phyloP scores from a whole-genome alignment of 2,797 vertebrate species.

The Oreochromis grahami region DNA sequence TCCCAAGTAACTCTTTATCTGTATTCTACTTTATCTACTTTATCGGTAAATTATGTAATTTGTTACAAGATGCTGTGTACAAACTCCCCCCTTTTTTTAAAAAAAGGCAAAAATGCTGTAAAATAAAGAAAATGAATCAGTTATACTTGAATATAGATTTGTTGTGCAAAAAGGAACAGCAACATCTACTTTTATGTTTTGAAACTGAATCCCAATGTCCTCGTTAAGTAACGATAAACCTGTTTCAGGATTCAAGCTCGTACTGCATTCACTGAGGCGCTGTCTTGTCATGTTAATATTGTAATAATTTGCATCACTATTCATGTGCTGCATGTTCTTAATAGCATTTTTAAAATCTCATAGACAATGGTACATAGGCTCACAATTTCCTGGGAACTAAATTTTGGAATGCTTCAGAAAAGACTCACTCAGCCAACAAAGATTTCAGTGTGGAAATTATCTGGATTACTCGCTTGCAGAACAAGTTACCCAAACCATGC shows the following conservation, averaged over 20 bases:
- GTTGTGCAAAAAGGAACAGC: not conserved
- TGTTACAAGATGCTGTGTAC: not conserved
- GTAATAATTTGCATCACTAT: too few species aligned
- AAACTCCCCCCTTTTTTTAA: not conserved
- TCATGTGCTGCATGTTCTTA: too few species aligned
- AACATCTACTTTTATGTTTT: not conserved
- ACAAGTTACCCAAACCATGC: not conserved
- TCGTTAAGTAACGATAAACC: not conserved
- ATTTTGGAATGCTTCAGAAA: not conserved
- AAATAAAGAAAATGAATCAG: not conserved
- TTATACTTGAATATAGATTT: not conserved
- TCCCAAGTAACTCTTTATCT: not conserved
- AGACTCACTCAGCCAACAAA: not conserved
- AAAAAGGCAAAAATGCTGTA: not conserved
- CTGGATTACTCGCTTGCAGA: not conserved
- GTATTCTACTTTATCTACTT: not conserved
- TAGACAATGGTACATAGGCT: not conserved
- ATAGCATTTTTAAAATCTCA: too few species aligned
- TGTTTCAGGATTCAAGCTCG: not conserved
- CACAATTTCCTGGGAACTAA: not conserved
- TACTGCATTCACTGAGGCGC: not conserved
- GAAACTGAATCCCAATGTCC: not conserved
- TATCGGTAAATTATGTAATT: not conserved
- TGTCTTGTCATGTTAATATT: too few species aligned
- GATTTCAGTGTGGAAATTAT: not conserved